Evolutionary conservation across 2,113 vertebrate species (phyloP).

Genomic region (Polyodon spathula): DNA sequence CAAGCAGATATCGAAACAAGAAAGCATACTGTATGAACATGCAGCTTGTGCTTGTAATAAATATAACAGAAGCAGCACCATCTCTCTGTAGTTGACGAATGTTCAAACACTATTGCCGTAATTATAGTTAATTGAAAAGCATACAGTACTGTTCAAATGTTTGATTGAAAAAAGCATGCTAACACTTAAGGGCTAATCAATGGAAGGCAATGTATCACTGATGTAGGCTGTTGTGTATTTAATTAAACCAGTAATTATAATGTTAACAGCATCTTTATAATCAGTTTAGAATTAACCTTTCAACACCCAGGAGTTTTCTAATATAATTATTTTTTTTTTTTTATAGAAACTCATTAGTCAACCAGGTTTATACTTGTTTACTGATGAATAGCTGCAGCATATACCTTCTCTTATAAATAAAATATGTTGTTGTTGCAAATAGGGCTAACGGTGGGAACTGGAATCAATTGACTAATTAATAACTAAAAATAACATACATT

Average conservation of each 20-base stretch:
- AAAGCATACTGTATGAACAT: too few relatives aligned
- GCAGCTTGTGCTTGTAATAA: too few relatives aligned
- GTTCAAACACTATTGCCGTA: constrained; percentile 11
- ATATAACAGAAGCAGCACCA: background rate
- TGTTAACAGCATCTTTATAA: constrained; percentile 51
- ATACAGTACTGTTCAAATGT: constrained; percentile 20
- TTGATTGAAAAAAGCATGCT: constrained; percentile 26
- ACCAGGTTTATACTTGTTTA: constrained; percentile 67
- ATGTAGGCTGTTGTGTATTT: constrained; percentile 32
- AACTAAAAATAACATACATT: too few relatives aligned
- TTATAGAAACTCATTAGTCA: constrained; percentile 74
- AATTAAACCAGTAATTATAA: constrained; percentile 53
- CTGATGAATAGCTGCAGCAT: constrained; percentile 49
- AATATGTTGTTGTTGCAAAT: constrained; percentile 48
- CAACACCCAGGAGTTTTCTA: constrained; percentile 56
- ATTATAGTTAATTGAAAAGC: constrained; percentile 11
- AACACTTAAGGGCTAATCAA: constrained; percentile 30
- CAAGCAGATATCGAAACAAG: too few relatives aligned
- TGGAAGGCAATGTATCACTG: constrained; percentile 32
- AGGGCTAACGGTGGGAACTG: constrained; percentile 1
- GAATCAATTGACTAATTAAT: too few relatives aligned
- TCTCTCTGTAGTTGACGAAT: background rate
- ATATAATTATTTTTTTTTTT: constrained; percentile 53
- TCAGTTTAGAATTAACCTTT: constrained; percentile 59
- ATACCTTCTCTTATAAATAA: constrained; percentile 70